Evolutionary conservation across 1,140 invertebrate genomes (phyloP).

Genomic region (Chymomyza costata): DNA sequence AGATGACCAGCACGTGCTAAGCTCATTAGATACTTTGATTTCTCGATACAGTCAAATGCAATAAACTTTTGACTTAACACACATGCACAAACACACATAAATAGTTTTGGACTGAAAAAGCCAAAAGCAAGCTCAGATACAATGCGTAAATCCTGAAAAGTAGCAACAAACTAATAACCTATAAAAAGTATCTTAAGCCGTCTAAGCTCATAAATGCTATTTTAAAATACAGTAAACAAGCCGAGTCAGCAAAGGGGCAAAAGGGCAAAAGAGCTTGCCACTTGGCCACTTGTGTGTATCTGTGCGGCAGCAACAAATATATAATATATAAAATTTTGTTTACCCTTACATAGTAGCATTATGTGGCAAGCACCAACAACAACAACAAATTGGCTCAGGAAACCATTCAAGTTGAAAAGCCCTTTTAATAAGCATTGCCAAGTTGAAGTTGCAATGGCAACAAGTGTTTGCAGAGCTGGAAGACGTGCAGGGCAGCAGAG

Average conservation of each 20-base stretch:
- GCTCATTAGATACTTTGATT: conserved; percentile 63
- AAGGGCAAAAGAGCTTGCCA: conserved; percentile 16
- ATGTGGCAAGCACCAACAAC: too few relatives aligned
- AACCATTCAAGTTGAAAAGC: conserved; percentile 67
- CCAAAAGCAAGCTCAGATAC: too few relatives aligned
- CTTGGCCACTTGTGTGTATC: conserved; percentile 20
- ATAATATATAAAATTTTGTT: conserved; percentile 9
- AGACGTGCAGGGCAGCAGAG: conserved; percentile 6
- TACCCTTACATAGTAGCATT: too few relatives aligned
- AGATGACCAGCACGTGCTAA: conserved; percentile 65
- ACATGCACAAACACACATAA: conserved; percentile 10
- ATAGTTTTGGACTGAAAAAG: conserved; percentile 19
- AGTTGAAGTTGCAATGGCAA: conserved; percentile 30
- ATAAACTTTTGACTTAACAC: conserved; percentile 10
- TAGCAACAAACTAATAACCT: conserved; percentile 66
- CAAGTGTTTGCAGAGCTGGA: conserved; percentile 46
- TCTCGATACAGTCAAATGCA: conserved; percentile 14
- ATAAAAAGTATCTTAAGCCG: conserved; percentile 67
- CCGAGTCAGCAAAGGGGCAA: conserved; percentile 5
- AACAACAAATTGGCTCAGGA: conserved; percentile 42
- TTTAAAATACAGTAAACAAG: conserved; percentile 56
- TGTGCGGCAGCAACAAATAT: too few relatives aligned
- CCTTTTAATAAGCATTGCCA: conserved; percentile 67
- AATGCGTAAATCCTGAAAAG: conserved; percentile 2
- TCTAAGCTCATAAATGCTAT: conserved; percentile 66